phyloP scores from a whole-genome alignment of 2,888 invertebrate genomes.

The Megamerina dolium region DNA sequence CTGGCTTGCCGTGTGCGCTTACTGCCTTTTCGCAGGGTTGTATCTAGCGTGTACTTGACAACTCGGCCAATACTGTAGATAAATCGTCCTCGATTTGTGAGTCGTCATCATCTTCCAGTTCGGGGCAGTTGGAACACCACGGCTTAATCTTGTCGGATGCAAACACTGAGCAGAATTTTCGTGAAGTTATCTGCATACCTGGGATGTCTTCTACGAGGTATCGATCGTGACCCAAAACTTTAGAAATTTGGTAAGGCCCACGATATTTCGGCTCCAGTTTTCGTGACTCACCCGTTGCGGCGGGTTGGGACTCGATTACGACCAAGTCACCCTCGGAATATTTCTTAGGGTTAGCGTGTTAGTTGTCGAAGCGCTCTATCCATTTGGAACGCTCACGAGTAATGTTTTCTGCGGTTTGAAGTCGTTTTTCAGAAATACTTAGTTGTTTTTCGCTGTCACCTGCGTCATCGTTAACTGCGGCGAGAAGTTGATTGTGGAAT shows the following conservation, averaged over 20 bases:
- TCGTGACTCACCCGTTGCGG: conserved; percentile 17
- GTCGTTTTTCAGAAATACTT: background rate
- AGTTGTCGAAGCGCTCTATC: conserved; percentile 10
- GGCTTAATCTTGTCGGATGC: too few species aligned
- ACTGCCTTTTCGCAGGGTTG: too few species aligned
- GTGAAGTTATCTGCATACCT: too few species aligned
- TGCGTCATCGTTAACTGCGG: conserved; percentile 3
- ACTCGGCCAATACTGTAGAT: too few species aligned
- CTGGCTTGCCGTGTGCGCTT: too few species aligned
- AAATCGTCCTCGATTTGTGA: background rate
- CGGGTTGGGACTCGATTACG: conserved; percentile 12
- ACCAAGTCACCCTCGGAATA: conserved; percentile 6
- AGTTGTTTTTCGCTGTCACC: background rate
- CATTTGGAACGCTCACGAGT: conserved; percentile 9
- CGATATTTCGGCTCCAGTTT: conserved; percentile 17
- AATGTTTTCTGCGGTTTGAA: background rate
- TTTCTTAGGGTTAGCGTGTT: conserved; percentile 2
- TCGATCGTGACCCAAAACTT: conserved; percentile 16
- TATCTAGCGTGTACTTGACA: too few species aligned
- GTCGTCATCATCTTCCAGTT: conserved; percentile 6
- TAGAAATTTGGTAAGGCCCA: conserved; percentile 17
- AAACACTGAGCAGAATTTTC: too few species aligned
- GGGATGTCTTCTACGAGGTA: conserved; percentile 19
- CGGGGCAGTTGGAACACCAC: too few species aligned
- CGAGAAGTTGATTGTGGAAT: conserved; percentile 1